A percentile compares a stretch with the other conserved stretches of the same genome.
Conservation (phyloP, 2,113 vertebrate genomes). For the Macroglossus sobrinus region DNA sequence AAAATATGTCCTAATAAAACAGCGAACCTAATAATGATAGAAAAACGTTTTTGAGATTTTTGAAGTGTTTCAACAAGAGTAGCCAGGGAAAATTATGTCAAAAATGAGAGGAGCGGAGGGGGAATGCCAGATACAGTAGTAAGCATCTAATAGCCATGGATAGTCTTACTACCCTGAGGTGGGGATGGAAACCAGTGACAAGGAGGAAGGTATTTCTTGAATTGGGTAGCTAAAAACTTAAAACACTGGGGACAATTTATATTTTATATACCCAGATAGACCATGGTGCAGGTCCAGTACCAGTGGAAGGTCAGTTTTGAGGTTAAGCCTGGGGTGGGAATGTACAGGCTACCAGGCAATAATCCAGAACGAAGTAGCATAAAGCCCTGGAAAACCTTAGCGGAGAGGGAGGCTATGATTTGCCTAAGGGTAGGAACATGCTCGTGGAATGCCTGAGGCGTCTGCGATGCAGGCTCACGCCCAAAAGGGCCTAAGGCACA, state of each 20-base stretch:
- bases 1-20: not conserved
- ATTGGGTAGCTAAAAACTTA: not conserved
- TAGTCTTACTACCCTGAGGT: not conserved
- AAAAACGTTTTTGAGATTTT: not conserved
- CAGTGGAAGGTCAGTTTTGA: not conserved
- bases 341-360: not conserved
- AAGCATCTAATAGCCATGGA: not conserved
- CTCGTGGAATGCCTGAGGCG: rapidly evolving
- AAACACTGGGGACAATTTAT: not conserved
- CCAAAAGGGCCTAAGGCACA: no score
- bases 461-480: not conserved
- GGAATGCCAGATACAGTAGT: not conserved
- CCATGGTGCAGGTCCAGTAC: not conserved
- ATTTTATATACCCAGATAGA: not conserved
- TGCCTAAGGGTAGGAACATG: no score
- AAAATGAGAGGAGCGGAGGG: not conserved
- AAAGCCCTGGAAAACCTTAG: not conserved
- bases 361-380: not conserved
- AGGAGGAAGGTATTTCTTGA: not conserved
- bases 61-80: not conserved
- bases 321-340: not conserved
- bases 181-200: not conserved
- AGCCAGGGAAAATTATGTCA: not conserved
- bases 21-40: not conserved
- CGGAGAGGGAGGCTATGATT: not conserved